Conservation (phyloP, 2,888 invertebrate genomes). For the Dioctria rufipes region DNA sequence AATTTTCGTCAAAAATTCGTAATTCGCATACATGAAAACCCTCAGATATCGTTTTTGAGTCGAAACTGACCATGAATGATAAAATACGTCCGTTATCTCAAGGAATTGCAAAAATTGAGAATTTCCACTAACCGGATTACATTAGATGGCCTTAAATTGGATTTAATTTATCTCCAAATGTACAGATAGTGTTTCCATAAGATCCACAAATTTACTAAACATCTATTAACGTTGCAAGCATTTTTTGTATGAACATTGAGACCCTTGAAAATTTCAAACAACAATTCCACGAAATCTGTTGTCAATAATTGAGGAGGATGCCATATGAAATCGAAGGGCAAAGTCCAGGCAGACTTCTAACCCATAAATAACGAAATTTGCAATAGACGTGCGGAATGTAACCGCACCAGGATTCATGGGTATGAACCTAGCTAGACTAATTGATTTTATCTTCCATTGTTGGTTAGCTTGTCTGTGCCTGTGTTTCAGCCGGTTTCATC, state of each 20-base stretch:
- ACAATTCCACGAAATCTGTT: neutral
- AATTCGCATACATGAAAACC: no score
- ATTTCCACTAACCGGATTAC: no score
- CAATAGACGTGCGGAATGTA: conserved; percentile 26
- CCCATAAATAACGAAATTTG: conserved; percentile 18
- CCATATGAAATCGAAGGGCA: neutral
- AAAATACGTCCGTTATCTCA: no score
- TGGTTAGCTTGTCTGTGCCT: neutral
- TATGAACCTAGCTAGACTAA: conserved; percentile 31
- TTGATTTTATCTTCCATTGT: conserved; percentile 38
- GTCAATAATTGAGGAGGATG: neutral
- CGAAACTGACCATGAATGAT: no score
- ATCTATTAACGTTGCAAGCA: no score
- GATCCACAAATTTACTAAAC: no score
- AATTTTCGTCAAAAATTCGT: no score
- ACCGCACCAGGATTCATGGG: conserved; percentile 3
- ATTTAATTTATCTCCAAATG: no score
- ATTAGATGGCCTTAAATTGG: no score
- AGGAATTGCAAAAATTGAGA: no score
- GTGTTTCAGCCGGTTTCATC: neutral
- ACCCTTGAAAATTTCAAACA: neutral
- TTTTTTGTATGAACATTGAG: neutral
- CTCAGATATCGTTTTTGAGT: no score
- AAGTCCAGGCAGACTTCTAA: conserved; percentile 2
- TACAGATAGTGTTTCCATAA: no score